Evolutionary conservation across 2,113 vertebrate species (phyloP), one percentile per base, ranked within the genome.

Genomic region (Seriola dumerili): DNA sequence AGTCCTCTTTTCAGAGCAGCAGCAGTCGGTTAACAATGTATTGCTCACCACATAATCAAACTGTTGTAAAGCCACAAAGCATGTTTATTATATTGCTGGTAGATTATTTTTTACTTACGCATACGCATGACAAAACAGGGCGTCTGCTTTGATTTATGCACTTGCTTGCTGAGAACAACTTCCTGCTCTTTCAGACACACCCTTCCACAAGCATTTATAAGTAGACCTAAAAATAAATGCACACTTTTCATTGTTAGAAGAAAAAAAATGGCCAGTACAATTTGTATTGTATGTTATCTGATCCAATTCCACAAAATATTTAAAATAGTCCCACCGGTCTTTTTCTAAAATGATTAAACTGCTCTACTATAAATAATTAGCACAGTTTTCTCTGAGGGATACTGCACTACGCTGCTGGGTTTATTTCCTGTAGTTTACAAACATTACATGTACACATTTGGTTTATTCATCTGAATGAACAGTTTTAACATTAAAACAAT

Each of bases 21-120:
- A 19, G 32, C 14, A 72, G 9, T 52, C 54, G 57, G 52, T 58
- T 48, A 72, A 50, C 11, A 65, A 71, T 29, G 55, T 58, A 17
- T 74, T 78, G 42, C 66, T 58, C 69, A 61, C 67, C 13, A 17
- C 21, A 63, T 52, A 63, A 68, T 69, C 9, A 17, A 8, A 48
- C 13, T 36, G 13, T 17, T 32, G 10, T 48, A 23, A 13, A 5
- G 16, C 16, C 65, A 66, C 44, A 70, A 42, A 21, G 57, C 29
- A 36, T 42, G 40, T n/a, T 72, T n/a, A 44, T 63, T 40, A 64
- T 40, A 69, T 55, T n/a, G 7, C 65, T 72, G 54, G 10, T 16
- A 29, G n/a, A 57, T 50, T 55, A 38, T 25, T 62, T 62, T 17
- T 25, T 12, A 11, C 54, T 5, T 19, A 29, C 34, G 23, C 10